Evolutionary conservation across 2,888 invertebrate species (phyloP), one percentile per base, ranked within the genome.

Genomic region (Sepioteuthis lessoniana): DNA sequence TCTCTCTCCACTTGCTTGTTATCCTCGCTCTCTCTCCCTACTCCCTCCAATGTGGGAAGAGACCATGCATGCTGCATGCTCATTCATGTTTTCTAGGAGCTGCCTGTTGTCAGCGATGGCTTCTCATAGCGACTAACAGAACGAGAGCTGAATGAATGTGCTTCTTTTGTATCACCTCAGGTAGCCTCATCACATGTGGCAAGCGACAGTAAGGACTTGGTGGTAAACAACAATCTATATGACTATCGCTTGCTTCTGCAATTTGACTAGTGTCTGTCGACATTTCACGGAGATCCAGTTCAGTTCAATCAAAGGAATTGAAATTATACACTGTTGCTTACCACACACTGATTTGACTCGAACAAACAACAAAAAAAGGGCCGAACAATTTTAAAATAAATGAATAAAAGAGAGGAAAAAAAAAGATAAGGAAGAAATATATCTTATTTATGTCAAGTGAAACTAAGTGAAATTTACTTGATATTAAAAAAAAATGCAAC

Each of bases 31-130:
- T 25, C 37, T 35, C 76, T 76, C 76, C n/a, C n/a, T 76, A n/a
- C 76, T 76, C 76, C n/a, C 76, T n/a, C 76, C n/a, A 76, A n/a
- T 76, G n/a, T 55, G 55, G 55, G 55, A 55, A 55, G 55, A 90
- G 31, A 31, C 91, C 25, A 28, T 42, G 46, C 92, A 92, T n/a
- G 92, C 46, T n/a, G 92, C 42, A 92, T 21, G 92, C 92, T 92
- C 47, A 46, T 92, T 92, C 92, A 92, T 92, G 47, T 38, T 42
- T 92, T 31, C 92, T 92, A 42, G 46, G 92, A 92, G 25, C 92
- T 47, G 92, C 92, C 92, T 92, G 92, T 92, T 47, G 47, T 46
- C 47, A n/a, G 47, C n/a, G 76, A 76, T 76, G 76, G 76, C 76
- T 76, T 76, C 76, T 35, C 76, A 76, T 76, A 76, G 76, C 76